Base-by-base conservation (phyloP, 2,888 invertebrate species). In the Tetranychus truncatus region DNA sequence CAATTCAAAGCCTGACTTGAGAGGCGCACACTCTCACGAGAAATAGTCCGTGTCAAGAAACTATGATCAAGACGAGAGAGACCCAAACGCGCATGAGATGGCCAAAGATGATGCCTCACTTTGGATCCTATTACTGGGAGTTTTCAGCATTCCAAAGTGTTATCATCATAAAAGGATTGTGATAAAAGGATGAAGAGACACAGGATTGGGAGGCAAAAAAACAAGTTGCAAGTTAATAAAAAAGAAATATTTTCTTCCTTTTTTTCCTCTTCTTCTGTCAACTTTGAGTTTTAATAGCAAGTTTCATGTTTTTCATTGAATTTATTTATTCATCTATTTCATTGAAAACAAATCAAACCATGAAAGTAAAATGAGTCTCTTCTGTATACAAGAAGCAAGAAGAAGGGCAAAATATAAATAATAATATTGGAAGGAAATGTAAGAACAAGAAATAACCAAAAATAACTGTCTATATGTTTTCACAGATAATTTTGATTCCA, bases 31-130 rank as follows among this genome's bases (percentile, higher is more conserved):
- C 90, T 90, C 82, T 91, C 91, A 79, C 89, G 87, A 75, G 92
- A 92, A 78, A 90, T 88, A 80, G 92, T 92, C 80, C 92, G 88
- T 81, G 90, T 90, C 83, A 92, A 79, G 71, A 79, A 79, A 66
- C 76, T 77, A 75, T 79, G 79, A 74, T 79, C 78, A 66, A 78
- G 77, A 21, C 78, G 78, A 21, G 78, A 77, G 72, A 77, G 76
- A 76, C 85, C 77, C 85, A 82, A 78, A 84, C 85, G 77, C 87
- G 85, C 83, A 80, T 88, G 88, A 79, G 88, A 86, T 81, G 88
- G 84, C 79, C 79, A 79, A 84, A 88, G 83, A 84, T 89, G 78
- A 46, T 87, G 82, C 87, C 88, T 78, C 86, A 85, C 82, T 87
- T 87, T 80, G 87, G 86, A 80, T 81, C 87, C 87, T 44, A 77